A percentile compares a stretch with the other conserved stretches of the same genome.
phyloP scores from a whole-genome alignment of 2,113 vertebrate species.

The Poeciliopsis prolifica region DNA sequence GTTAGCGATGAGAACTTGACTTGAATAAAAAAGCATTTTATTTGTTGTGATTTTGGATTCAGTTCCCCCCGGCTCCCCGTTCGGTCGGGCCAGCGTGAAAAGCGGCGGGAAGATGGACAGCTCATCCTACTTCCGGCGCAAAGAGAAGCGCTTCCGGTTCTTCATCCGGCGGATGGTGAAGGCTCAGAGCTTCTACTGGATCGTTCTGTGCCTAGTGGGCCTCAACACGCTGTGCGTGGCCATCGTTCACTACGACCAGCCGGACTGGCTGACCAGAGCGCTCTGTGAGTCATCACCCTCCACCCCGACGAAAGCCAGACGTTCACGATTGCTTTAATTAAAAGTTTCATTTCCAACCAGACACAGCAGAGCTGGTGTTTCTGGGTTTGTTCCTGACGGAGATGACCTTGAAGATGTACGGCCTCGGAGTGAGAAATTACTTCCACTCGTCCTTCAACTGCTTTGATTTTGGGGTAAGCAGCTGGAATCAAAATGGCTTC shows the following conservation, averaged over 20 bases:
- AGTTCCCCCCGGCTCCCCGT: conserved; percentile 87
- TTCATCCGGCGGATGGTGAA: conserved; percentile 98
- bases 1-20: neutral
- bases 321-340: neutral
- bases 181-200: conserved; percentile 98
- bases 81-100: conserved; percentile 92
- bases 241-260: conserved; percentile 95
- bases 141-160: conserved; percentile 95
- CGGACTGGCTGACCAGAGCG: conserved; percentile 87
- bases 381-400: conserved; percentile 96
- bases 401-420: conserved; percentile 98
- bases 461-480: conserved; percentile 97
- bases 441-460: conserved; percentile 99
- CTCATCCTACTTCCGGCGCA: conserved; percentile 93
- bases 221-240: conserved; percentile 96
- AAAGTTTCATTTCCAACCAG: conserved; percentile 66
- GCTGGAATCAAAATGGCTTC: neutral
- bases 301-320: neutral
- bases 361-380: conserved; percentile 95
- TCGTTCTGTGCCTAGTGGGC: conserved; percentile 93
- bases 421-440: conserved; percentile 92
- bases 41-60: neutral
- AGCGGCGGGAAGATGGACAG: conserved; percentile 89
- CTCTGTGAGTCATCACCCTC: conserved; percentile 82
- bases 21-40: neutral